Conservation (phyloP, 1,140 invertebrate species). For the Caenorhabditis brenneri region DNA sequence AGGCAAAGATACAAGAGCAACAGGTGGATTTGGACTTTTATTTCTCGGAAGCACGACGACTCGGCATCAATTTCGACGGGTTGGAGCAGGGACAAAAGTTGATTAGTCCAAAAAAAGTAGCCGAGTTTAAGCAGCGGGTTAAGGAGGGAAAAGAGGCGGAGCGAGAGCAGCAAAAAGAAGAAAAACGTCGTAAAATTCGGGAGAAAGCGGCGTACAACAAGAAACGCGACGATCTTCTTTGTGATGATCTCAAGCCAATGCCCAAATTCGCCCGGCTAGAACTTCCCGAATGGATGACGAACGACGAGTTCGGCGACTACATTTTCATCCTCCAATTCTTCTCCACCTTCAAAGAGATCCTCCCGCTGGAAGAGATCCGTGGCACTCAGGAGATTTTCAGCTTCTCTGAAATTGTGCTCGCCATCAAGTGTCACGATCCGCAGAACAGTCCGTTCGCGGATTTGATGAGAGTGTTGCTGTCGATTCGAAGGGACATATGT, state of each 20-base stretch:
- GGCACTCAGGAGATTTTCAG: constrained; percentile 11
- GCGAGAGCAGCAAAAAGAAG: not conserved
- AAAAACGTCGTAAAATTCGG: constrained; percentile 29
- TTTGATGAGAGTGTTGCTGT: constrained; percentile 44
- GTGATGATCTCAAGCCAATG: constrained; percentile 55
- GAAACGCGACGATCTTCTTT: constrained; percentile 54
- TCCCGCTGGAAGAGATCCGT: constrained; percentile 48
- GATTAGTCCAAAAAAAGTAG: not conserved
- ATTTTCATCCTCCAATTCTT: constrained; percentile 53
- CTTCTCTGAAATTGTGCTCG: constrained; percentile 42
- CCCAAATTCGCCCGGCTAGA: constrained; percentile 38
- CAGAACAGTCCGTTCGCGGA: constrained; percentile 44
- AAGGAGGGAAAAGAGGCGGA: not conserved
- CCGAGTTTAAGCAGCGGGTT: constrained; percentile 16
- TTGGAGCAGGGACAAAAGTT: constrained; percentile 14
- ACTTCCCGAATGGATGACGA: constrained; percentile 47
- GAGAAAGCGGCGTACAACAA: constrained; percentile 45
- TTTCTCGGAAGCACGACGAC: constrained; percentile 20
- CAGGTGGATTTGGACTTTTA: constrained; percentile 25
- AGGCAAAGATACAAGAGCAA: constrained; percentile 28
- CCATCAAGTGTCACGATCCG: constrained; percentile 46
- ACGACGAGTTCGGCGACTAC: constrained; percentile 51
- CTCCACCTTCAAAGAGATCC: constrained; percentile 40
- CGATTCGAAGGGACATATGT: constrained; percentile 40
- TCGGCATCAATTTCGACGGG: constrained; percentile 10